Percentiles rank a stretch among this genome's conserved stretches.
These are phyloP conservation scores for Acanthoscelides obtectus DNA, from an alignment of 2,888 invertebrate species.

Conservation along the genomic window DNA sequence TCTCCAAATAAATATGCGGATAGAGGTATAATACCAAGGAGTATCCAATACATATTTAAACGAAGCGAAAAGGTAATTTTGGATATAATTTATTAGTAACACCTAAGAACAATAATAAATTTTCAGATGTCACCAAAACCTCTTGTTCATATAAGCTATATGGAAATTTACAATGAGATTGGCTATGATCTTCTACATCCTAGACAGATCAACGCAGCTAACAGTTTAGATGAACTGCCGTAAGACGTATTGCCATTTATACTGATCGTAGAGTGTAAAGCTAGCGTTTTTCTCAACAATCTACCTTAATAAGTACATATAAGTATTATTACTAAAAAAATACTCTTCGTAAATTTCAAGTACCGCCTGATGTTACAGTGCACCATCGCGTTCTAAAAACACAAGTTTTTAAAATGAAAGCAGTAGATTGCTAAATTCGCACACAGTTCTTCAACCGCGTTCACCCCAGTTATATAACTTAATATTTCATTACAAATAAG, in stretches of 20 bases:
- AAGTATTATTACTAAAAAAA: too few species aligned
- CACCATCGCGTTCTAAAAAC: too few species aligned
- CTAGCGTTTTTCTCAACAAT: too few species aligned
- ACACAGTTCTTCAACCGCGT: too few species aligned
- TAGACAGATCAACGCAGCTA: conserved; percentile 34
- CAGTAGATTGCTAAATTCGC: too few species aligned
- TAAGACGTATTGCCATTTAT: conserved; percentile 27
- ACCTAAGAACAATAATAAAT: conserved; percentile 29
- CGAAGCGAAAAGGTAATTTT: conserved; percentile 40
- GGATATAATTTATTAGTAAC: neutral
- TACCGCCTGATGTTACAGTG: too few species aligned
- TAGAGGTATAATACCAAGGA: conserved; percentile 52
- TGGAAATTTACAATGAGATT: conserved; percentile 55
- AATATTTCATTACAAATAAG: too few species aligned
- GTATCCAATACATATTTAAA: conserved; percentile 49
- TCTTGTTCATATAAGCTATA: conserved; percentile 48
- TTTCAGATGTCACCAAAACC: conserved; percentile 22
- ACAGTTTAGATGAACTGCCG: conserved; percentile 50
- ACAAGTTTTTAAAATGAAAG: too few species aligned
- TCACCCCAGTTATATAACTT: too few species aligned
- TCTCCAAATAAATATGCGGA: conserved; percentile 44
- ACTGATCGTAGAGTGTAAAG: too few species aligned
- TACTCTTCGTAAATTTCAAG: too few species aligned
- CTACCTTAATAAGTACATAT: too few species aligned
- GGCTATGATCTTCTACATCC: conserved; percentile 52